Percentiles rank a stretch among this genome's conserved stretches.
phyloP scores from a whole-genome alignment of 2,113 vertebrate species.

The Scomber scombrus region DNA sequence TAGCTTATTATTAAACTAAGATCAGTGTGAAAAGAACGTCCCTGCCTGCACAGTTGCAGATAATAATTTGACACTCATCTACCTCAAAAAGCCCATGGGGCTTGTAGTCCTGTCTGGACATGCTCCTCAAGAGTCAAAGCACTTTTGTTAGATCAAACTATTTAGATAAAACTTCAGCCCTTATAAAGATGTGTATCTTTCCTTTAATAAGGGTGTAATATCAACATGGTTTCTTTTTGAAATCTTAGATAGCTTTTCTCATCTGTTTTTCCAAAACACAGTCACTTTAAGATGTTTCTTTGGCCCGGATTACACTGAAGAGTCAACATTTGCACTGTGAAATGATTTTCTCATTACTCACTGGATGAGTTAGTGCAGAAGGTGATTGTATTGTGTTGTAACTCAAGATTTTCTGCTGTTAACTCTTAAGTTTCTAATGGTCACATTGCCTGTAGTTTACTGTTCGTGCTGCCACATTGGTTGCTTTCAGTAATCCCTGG shows the following conservation, averaged over 20 bases:
- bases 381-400: background rate
- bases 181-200: slow-evolving; percentile 38
- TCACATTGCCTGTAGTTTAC: background rate
- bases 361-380: slow-evolving; percentile 3
- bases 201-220: background rate
- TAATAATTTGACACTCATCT: slow-evolving; percentile 69
- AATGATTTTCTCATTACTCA: slow-evolving; percentile 1
- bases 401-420: background rate
- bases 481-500: slow-evolving; percentile 35
- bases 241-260: slow-evolving; percentile 1
- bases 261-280: background rate
- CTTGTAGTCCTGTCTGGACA: slow-evolving; percentile 68
- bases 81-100: slow-evolving; percentile 50
- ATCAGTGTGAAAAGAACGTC: slow-evolving; percentile 51
- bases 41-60: slow-evolving; percentile 47
- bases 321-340: background rate
- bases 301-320: background rate
- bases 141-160: slow-evolving; percentile 69
- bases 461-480: slow-evolving; percentile 37
- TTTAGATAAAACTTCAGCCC: slow-evolving; percentile 41
- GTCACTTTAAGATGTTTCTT: background rate
- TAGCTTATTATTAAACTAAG: slow-evolving; percentile 52
- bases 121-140: slow-evolving; percentile 50
- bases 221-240: slow-evolving; percentile 2
- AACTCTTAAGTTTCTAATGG: background rate